phyloP scores from a whole-genome alignment of 2,797 vertebrate species.

The Cynopterus sphinx region DNA sequence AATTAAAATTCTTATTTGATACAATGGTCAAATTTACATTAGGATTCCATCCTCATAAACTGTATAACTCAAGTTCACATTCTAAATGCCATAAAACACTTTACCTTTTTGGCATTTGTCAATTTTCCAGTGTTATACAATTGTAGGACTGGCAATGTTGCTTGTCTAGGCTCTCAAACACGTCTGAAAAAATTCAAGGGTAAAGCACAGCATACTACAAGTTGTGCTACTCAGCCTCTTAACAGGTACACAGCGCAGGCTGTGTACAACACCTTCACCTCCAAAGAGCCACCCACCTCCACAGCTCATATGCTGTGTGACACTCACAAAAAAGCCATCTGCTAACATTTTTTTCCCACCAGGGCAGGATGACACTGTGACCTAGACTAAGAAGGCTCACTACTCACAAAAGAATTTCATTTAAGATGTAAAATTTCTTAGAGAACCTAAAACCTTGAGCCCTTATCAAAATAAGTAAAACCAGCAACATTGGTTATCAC shows the following conservation, averaged over 20 bases:
- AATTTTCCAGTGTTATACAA: neutral
- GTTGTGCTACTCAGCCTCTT: neutral
- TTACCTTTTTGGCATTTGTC: neutral
- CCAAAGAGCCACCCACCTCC: neutral
- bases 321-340: neutral
- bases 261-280: neutral
- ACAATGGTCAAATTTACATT: neutral
- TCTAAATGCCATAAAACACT: neutral
- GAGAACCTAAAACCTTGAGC: neutral
- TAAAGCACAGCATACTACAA: neutral
- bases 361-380: neutral
- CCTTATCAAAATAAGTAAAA: neutral
- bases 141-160: neutral
- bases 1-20: constrained; percentile 26
- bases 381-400: neutral
- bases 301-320: neutral
- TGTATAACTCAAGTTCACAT: constrained; percentile 2
- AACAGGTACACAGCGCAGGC: neutral
- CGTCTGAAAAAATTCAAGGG: neutral
- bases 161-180: neutral
- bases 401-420: neutral
- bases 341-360: neutral
- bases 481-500: neutral
- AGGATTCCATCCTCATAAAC: constrained; percentile 39
- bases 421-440: neutral